Evolutionary conservation across 2,113 vertebrate species (phyloP).

Genomic region (Podarcis muralis): DNA sequence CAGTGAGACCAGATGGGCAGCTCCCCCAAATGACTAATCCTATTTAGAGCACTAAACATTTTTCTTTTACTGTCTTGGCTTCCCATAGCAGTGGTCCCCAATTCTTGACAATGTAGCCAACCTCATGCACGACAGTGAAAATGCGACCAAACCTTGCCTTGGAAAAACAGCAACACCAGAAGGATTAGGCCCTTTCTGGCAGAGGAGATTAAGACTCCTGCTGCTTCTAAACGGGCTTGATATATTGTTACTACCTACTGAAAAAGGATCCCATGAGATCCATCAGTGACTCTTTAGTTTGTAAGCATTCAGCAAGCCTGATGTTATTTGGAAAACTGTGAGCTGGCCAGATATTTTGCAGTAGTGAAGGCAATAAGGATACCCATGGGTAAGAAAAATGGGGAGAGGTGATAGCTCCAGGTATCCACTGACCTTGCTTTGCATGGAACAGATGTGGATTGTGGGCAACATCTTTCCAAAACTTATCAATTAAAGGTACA

Average conservation of each 20-base stretch:
- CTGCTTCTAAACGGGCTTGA: not conserved
- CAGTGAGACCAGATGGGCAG: constrained; percentile 15
- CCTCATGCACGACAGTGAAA: not conserved
- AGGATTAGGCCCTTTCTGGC: not conserved
- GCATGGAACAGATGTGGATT: not conserved
- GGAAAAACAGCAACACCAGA: not conserved
- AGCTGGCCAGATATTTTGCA: not conserved
- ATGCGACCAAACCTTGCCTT: not conserved
- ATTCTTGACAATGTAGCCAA: constrained; percentile 29
- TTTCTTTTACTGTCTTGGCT: constrained; percentile 3
- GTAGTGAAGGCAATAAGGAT: not conserved
- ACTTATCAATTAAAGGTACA: not conserved
- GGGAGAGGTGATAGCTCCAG: no score
- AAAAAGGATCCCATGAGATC: not conserved
- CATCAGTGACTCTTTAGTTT: not conserved
- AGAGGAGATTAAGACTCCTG: not conserved
- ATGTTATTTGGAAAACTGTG: not conserved
- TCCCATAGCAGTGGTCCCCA: not conserved
- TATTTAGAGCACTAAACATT: constrained; percentile 8
- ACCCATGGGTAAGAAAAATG: not conserved
- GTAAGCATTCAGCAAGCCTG: not conserved
- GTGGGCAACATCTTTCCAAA: not conserved
- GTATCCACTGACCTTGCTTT: not conserved
- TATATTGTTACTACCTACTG: accelerated
- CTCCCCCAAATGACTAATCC: constrained; percentile 36